Evolutionary conservation across 2,888 invertebrate species (phyloP), one percentile per base, ranked within the genome.

Genomic region (Eucriotettix oculatus): DNA sequence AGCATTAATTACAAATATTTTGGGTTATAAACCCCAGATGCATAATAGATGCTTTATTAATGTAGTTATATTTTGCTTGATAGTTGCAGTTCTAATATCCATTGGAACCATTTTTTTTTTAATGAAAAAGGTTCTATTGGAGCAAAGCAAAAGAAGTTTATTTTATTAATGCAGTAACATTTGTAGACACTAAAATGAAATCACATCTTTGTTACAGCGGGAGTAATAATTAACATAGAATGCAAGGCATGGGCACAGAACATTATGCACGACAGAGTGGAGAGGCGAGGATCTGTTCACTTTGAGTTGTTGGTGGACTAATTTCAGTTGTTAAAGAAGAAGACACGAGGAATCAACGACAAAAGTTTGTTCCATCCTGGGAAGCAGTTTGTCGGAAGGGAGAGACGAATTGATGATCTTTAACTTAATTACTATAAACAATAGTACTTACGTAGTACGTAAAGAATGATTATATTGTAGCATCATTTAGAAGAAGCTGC

Each of bases 271-370:
- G 87, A 94, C 77, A 85, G 90, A 71, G 82, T 84, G 74, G 90
- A 93, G 74, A 84, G 90, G 75, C 85, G 90, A 73, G 95, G 94
- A 70, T 89, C 90, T 69, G 92, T 94, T 70, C 93, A 94, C 78
- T 93, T 95, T 79, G 94, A 94, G 79, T 80, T 94, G 75, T 86
- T 94, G 85, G 84, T 94, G 74, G 94, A 94, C 78, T 87, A 86
- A 83, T 67, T 48, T 12, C n/a, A 48, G 48, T 48, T 12, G 14
- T 48, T 48, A 14, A n/a, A 48, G 14, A 14, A 14, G 12, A 48
- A n/a, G 12, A 48, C 48, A 14, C 14, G 48, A 48, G 48, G n/a
- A 48, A 48, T 12, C 12, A 48, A 12, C 9, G 48, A 12, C 48
- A 48, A 14, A n/a, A 48, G 12, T 48, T 29, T 29, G 29, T 29